Evolutionary conservation across 2,888 invertebrate species (phyloP).

Genomic region (Cerceris ruficornis): DNA sequence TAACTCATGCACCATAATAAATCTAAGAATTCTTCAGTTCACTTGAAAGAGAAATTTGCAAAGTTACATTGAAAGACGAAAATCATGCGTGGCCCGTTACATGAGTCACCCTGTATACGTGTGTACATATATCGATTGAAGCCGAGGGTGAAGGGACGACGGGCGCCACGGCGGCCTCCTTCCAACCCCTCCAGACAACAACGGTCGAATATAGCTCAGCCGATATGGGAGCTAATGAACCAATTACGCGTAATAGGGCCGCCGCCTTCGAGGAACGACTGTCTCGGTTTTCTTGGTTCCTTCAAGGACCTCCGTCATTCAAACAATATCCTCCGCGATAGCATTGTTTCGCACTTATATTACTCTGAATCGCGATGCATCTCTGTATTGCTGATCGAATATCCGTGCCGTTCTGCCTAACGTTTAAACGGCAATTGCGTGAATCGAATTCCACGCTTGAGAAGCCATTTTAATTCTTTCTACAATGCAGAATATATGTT

Average conservation of each 20-base stretch:
- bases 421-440: too few species aligned
- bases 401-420: slow-evolving; percentile 1
- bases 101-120: slow-evolving; percentile 27
- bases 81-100: neutral
- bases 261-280: slow-evolving; percentile 64
- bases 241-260: slow-evolving; percentile 71
- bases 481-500: too few species aligned
- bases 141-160: slow-evolving; percentile 56
- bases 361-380: slow-evolving; percentile 40
- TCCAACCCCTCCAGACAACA: slow-evolving; percentile 65
- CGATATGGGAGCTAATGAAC: slow-evolving; percentile 71
- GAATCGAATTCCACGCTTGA: too few species aligned
- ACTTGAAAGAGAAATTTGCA: neutral
- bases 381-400: slow-evolving; percentile 14
- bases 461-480: too few species aligned
- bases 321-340: slow-evolving; percentile 52
- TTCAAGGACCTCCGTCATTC: slow-evolving; percentile 59
- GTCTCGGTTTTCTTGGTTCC: slow-evolving; percentile 59
- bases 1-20: neutral
- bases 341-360: slow-evolving; percentile 36
- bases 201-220: slow-evolving; percentile 67
- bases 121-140: slow-evolving; percentile 56
- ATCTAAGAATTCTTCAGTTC: neutral
- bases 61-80: slow-evolving; percentile 1
- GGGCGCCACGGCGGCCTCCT: slow-evolving; percentile 65